Evolutionary conservation across 2,113 vertebrate species (phyloP).

Genomic region (Jacana jacana): DNA sequence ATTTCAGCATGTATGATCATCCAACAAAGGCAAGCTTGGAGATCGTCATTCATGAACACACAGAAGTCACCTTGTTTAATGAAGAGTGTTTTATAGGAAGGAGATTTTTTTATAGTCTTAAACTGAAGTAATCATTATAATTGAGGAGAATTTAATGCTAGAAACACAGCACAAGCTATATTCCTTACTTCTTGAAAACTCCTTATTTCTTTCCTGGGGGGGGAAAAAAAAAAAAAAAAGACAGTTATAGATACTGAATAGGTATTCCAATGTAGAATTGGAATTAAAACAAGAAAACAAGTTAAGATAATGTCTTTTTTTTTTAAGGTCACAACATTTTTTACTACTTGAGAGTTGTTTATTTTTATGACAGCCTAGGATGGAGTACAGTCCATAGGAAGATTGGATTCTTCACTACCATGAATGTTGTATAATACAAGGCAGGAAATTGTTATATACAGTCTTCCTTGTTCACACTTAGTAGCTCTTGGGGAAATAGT

Average conservation of each 20-base stretch:
- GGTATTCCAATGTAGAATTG: neutral
- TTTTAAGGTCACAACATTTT: neutral
- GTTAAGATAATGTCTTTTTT: neutral
- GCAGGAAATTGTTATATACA: neutral
- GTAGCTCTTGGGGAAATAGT: neutral
- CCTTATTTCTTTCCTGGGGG: neutral
- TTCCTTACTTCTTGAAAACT: neutral
- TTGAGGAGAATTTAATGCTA: neutral
- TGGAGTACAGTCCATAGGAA: neutral
- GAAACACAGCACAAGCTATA: neutral
- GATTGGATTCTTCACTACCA: neutral
- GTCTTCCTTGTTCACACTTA: neutral
- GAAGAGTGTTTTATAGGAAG: neutral
- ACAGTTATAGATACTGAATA: neutral
- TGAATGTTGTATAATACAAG: neutral
- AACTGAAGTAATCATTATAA: neutral
- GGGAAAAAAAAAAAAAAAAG: neutral
- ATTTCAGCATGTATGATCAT: neutral
- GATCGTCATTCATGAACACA: neutral
- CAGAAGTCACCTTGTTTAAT: neutral
- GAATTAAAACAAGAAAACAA: no score
- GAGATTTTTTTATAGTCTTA: neutral
- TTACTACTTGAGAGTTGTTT: neutral
- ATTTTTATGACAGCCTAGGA: neutral
- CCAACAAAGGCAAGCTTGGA: neutral